Evolutionary conservation across 37 sponge, comb jelly and placozoan species (phyloP).

Genomic region (Dysidea cf. avara): DNA sequence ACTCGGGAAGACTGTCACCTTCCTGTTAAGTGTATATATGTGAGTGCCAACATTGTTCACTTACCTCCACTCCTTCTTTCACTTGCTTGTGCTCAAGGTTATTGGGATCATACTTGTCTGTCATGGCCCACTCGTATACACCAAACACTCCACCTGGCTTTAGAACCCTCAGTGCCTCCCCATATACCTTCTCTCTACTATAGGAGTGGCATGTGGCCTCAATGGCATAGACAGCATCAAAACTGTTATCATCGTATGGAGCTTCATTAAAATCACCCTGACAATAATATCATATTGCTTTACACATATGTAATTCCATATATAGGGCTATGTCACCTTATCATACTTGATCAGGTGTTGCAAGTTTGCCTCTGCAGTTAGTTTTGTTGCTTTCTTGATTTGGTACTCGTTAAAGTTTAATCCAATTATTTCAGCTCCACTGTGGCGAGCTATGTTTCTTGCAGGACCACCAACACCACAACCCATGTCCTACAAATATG

Average conservation of each 20-base stretch:
- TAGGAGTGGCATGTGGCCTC: conserved; percentile 70
- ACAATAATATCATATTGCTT: not conserved
- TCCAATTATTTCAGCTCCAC: conserved; percentile 56
- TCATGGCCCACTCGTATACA: conserved; percentile 47
- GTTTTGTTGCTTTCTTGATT: conserved; percentile 33
- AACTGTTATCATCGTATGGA: conserved; percentile 53
- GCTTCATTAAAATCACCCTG: conserved; percentile 73
- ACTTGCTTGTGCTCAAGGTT: conserved; percentile 52
- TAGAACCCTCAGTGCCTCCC: conserved; percentile 56
- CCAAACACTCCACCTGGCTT: conserved; percentile 73
- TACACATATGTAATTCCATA: not conserved
- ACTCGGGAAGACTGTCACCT: conserved; percentile 50
- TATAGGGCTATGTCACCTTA: no score
- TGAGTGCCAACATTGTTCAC: conserved; percentile 2
- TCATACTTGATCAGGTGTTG: conserved; percentile 18
- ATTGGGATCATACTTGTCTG: conserved; percentile 58
- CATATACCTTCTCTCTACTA: conserved; percentile 37
- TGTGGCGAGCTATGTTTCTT: conserved; percentile 23
- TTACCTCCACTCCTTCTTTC: conserved; percentile 44
- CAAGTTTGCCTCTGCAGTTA: conserved; percentile 34
- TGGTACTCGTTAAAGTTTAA: conserved; percentile 69
- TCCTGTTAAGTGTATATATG: conserved; percentile 17
- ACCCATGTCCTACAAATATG: conserved; percentile 70
- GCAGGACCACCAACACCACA: conserved; percentile 84
- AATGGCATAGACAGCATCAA: conserved; percentile 64